Conservation (phyloP, 2,888 invertebrate species). For the Villa cingulata region DNA sequence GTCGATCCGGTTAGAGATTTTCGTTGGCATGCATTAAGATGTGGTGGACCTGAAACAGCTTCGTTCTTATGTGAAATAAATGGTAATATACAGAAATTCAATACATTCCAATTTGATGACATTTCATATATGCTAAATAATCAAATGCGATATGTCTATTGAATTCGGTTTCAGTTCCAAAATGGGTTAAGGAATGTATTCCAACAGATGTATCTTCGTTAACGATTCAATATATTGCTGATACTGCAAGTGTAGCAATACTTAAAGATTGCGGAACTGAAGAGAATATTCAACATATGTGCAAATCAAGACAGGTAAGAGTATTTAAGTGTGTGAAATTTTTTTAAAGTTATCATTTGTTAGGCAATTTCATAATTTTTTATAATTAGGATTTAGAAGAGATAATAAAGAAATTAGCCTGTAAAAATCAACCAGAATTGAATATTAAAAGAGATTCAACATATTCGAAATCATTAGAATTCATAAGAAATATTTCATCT, state of each 20-base stretch:
- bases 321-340: constrained; percentile 1
- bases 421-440: constrained; percentile 6
- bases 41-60: constrained; percentile 63
- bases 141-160: too few relatives aligned
- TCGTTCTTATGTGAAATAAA: constrained; percentile 69
- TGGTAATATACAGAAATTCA: constrained; percentile 44
- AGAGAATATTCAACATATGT: constrained; percentile 56
- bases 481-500: constrained; percentile 30
- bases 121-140: too few relatives aligned
- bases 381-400: constrained; percentile 11
- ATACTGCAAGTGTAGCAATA: constrained; percentile 60
- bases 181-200: constrained; percentile 66
- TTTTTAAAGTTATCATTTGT: background rate
- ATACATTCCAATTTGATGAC: too few relatives aligned
- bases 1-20: constrained; percentile 63
- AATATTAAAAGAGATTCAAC: constrained; percentile 11
- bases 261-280: constrained; percentile 57
- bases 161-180: constrained; percentile 44
- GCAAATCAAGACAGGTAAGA: constrained; percentile 58
- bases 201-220: constrained; percentile 56
- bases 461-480: constrained; percentile 32
- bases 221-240: constrained; percentile 61
- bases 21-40: constrained; percentile 61
- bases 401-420: constrained; percentile 10
- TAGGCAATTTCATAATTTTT: too few relatives aligned